Evolutionary conservation across 1,140 invertebrate genomes (phyloP).

Genomic region (Pseudomyrmex pallidus): DNA sequence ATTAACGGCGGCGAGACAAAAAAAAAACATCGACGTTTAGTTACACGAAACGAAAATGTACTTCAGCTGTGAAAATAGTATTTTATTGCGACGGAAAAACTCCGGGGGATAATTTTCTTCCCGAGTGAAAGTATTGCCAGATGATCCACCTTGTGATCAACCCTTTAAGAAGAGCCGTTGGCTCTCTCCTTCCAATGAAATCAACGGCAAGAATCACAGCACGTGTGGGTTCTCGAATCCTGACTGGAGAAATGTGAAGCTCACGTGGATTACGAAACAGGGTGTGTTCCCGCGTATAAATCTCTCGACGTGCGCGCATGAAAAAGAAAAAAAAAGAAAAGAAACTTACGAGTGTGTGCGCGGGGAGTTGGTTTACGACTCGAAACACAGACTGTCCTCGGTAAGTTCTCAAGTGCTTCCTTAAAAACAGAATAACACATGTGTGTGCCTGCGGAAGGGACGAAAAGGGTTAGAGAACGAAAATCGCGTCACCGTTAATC

Average conservation of each 20-base stretch:
- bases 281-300: conserved; percentile 56
- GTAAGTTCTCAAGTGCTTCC: conserved; percentile 28
- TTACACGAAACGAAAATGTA: background rate
- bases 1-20: background rate
- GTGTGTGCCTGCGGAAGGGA: conserved; percentile 1
- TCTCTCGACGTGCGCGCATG: conserved; percentile 49
- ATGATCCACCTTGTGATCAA: conserved; percentile 29
- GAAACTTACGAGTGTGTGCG: conserved; percentile 39
- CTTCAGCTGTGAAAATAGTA: conserved; percentile 41
- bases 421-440: conserved; percentile 61
- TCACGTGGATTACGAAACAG: conserved; percentile 58
- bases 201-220: conserved; percentile 39
- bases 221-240: conserved; percentile 39
- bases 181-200: background rate
- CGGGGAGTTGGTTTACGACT: conserved; percentile 45
- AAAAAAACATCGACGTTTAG: background rate
- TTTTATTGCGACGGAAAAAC: background rate
- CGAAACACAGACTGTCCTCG: conserved; percentile 23
- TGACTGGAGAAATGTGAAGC: conserved; percentile 50
- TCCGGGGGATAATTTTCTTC: background rate
- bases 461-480: background rate
- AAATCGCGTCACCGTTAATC: conserved; percentile 2
- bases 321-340: background rate
- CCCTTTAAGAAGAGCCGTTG: background rate
- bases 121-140: conserved; percentile 24